These are phyloP conservation scores for Kradibia gibbosae DNA, from an alignment of 1,140 invertebrate species.

Conservation along the genomic window DNA sequence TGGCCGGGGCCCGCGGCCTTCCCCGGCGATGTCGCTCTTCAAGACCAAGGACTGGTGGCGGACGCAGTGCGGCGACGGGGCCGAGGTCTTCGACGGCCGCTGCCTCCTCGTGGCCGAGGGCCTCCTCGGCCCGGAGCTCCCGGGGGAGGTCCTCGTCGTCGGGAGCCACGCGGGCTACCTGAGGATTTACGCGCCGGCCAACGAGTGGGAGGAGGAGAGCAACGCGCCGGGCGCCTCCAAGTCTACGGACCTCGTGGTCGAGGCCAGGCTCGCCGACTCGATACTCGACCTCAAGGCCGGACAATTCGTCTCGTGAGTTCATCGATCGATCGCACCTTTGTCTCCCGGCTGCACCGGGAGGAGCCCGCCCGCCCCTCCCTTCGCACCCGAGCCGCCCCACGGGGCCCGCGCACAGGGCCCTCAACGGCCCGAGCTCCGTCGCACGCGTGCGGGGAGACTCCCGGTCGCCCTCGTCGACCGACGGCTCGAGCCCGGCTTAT, in stretches of 20 bases:
- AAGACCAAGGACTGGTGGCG: conserved; percentile 86
- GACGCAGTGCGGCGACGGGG: conserved; percentile 76
- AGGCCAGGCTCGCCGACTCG: conserved; percentile 78
- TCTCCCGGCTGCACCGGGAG: too few species aligned
- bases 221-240: conserved; percentile 72
- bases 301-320: conserved; percentile 81
- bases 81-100: conserved; percentile 77
- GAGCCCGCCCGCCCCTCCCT: not conserved
- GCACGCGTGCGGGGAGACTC: not conserved
- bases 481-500: too few species aligned
- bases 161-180: conserved; percentile 82
- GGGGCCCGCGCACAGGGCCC: not conserved
- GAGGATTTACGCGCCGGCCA: conserved; percentile 78
- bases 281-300: conserved; percentile 83
- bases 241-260: conserved; percentile 81
- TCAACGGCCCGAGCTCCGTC: not conserved
- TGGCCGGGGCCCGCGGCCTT: too few species aligned
- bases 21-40: conserved; percentile 87
- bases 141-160: conserved; percentile 78
- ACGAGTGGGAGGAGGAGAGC: conserved; percentile 69
- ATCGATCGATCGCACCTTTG: not conserved
- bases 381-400: not conserved
- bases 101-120: conserved; percentile 68
- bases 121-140: conserved; percentile 69
- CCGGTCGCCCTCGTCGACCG: too few species aligned